Percentiles rank a stretch among this genome's conserved stretches.
These are phyloP conservation scores for Ormyrus labotus DNA, from an alignment of 2,888 invertebrate species.

Conservation along the genomic window DNA sequence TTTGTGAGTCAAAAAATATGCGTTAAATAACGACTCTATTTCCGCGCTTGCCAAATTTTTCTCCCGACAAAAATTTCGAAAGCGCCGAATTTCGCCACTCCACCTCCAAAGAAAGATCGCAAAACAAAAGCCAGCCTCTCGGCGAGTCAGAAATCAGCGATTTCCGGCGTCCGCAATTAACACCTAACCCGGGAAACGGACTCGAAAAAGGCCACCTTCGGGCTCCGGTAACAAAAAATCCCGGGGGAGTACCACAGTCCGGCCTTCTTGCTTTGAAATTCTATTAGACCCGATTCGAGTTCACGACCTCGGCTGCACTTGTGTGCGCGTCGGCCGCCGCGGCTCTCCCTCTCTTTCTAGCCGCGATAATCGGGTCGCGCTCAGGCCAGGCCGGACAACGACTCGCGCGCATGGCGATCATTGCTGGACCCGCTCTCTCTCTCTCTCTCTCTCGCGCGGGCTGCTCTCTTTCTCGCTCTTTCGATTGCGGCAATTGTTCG, in stretches of 20 bases:
- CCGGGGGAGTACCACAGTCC: background rate
- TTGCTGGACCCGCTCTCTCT: conserved; percentile 12
- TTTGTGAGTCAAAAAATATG: too few species aligned
- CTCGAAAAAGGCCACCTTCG: background rate
- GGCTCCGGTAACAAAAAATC: background rate
- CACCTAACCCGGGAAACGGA: conserved; percentile 3
- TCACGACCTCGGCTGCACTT: conserved; percentile 53
- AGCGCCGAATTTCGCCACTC: too few species aligned
- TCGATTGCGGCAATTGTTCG: conserved; percentile 8
- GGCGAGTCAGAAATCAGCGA: too few species aligned
- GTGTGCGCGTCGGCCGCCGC: background rate
- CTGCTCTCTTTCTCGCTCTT: background rate
- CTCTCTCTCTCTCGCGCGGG: background rate
- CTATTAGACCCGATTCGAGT: conserved; percentile 58
- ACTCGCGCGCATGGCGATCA: conserved; percentile 18
- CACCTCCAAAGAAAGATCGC: too few species aligned
- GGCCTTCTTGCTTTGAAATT: conserved; percentile 44
- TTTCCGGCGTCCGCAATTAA: background rate
- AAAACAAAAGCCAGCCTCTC: too few species aligned
- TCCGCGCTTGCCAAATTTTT: too few species aligned
- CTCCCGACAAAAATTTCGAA: too few species aligned
- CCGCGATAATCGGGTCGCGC: conserved; percentile 52
- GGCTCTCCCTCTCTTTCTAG: conserved; percentile 11
- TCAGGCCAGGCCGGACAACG: conserved; percentile 51
- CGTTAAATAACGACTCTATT: too few species aligned